phyloP scores from a whole-genome alignment of 2,113 vertebrate species.

The Ameiurus melas region DNA sequence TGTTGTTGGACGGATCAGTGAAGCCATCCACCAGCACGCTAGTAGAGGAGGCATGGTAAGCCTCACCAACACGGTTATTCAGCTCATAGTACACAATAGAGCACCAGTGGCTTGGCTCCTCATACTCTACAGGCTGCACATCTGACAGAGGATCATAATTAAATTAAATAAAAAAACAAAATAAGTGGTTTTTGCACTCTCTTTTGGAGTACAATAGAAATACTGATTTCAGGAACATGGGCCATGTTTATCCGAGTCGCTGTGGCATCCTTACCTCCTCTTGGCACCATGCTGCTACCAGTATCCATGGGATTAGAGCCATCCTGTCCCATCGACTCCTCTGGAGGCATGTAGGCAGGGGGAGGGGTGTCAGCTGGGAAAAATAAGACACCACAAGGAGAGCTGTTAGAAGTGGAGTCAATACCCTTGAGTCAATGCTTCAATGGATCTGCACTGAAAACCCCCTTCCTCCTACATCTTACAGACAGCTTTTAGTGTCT shows the following conservation, averaged over 20 bases:
- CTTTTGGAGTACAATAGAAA: too few species aligned
- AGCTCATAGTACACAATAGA: conserved; percentile 98
- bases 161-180: neutral
- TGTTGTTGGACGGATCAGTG: conserved; percentile 96
- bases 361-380: conserved; percentile 93
- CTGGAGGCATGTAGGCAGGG: conserved; percentile 96
- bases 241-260: neutral
- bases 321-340: conserved; percentile 92
- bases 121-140: conserved; percentile 94
- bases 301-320: conserved; percentile 95
- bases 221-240: neutral
- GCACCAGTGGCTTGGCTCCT: conserved; percentile 96
- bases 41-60: conserved; percentile 93
- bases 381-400: conserved; percentile 46
- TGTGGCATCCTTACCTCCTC: conserved; percentile 78
- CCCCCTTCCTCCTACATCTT: conserved; percentile 24
- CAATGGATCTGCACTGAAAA: conserved; percentile 51
- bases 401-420: conserved; percentile 57
- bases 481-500: conserved; percentile 59
- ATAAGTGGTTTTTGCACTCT: too few species aligned
- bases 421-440: conserved; percentile 50
- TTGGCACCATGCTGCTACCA: conserved; percentile 85
- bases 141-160: conserved; percentile 67
- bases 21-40: conserved; percentile 96
- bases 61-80: conserved; percentile 94